These are phyloP conservation scores for Gambusia yucatana DNA, from an alignment of 2,797 vertebrate genomes.

Conservation along the genomic window DNA sequence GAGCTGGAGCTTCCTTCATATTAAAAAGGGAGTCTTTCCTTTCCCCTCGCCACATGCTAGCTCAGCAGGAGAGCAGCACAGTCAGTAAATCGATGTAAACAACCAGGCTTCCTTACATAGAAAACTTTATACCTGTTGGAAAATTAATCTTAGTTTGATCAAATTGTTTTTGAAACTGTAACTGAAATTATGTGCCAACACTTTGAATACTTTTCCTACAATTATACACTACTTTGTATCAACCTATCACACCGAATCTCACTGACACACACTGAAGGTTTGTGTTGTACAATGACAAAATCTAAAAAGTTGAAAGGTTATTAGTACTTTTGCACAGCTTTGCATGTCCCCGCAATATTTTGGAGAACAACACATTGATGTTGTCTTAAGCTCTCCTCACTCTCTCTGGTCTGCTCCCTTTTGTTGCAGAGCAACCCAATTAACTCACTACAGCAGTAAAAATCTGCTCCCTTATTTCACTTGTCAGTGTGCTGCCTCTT, in stretches of 20 bases:
- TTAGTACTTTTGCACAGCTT: not conserved
- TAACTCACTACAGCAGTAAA: slow-evolving; percentile 37
- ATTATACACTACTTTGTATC: not conserved
- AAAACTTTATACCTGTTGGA: not conserved
- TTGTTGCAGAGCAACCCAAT: slow-evolving; percentile 50
- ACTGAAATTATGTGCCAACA: not conserved
- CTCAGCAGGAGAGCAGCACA: not conserved
- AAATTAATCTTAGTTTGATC: not conserved
- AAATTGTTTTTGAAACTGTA: not conserved
- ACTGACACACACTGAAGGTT: not conserved
- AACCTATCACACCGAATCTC: not conserved
- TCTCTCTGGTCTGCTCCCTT: slow-evolving; percentile 10
- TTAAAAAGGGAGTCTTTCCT: not conserved
- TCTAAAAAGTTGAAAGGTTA: not conserved
- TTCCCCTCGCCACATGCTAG: not conserved
- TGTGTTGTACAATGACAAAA: not conserved
- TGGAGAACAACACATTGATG: slow-evolving; percentile 11
- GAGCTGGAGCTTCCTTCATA: not conserved
- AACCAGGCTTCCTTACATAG: not conserved
- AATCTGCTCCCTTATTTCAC: slow-evolving; percentile 36
- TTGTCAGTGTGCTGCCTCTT: not conserved
- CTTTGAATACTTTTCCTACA: not conserved
- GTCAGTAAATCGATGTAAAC: not conserved
- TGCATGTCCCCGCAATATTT: not conserved
- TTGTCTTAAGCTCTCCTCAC: slow-evolving; percentile 18